A percentile compares a stretch with the other conserved stretches of the same genome.
phyloP scores from a whole-genome alignment of 2,797 vertebrate species.

The Heterohyrax brucei region DNA sequence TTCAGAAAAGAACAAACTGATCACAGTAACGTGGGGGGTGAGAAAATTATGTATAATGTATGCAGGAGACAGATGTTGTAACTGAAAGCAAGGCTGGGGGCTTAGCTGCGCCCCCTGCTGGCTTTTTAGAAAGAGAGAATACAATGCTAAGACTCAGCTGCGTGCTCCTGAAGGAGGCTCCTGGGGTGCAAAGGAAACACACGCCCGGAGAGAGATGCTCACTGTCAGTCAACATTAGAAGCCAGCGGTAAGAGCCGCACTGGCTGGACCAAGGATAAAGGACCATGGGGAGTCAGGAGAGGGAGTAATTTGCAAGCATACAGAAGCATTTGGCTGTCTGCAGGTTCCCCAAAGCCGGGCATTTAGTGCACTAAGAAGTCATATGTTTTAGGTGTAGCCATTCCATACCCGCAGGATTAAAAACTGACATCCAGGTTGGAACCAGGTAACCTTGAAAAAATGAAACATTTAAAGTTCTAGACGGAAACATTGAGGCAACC shows the following conservation, averaged over 20 bases:
- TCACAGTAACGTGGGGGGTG: slow-evolving; percentile 51
- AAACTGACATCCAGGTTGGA: background rate
- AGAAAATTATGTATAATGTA: slow-evolving; percentile 12
- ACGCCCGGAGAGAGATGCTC: too few relatives aligned
- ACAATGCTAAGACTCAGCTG: background rate
- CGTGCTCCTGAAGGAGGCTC: background rate
- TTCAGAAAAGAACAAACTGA: slow-evolving; percentile 79
- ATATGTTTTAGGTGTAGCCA: background rate
- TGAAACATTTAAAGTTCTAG: background rate
- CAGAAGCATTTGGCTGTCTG: background rate
- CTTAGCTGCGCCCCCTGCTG: slow-evolving; percentile 70
- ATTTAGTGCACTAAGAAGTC: background rate
- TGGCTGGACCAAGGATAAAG: background rate
- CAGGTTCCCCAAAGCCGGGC: background rate
- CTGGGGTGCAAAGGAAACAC: background rate
- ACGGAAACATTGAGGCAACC: background rate
- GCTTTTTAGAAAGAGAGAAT: slow-evolving; percentile 13
- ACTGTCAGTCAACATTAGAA: background rate
- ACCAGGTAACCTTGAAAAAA: background rate
- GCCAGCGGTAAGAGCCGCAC: background rate
- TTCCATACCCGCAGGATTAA: background rate
- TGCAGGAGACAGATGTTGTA: slow-evolving; percentile 36
- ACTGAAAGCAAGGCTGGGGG: slow-evolving; percentile 59
- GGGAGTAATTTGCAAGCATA: background rate
- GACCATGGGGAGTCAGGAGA: fast-evolving